A percentile compares a stretch with the other conserved stretches of the same genome.
Conservation (phyloP, 2,797 vertebrate species). For the Todus mexicanus region DNA sequence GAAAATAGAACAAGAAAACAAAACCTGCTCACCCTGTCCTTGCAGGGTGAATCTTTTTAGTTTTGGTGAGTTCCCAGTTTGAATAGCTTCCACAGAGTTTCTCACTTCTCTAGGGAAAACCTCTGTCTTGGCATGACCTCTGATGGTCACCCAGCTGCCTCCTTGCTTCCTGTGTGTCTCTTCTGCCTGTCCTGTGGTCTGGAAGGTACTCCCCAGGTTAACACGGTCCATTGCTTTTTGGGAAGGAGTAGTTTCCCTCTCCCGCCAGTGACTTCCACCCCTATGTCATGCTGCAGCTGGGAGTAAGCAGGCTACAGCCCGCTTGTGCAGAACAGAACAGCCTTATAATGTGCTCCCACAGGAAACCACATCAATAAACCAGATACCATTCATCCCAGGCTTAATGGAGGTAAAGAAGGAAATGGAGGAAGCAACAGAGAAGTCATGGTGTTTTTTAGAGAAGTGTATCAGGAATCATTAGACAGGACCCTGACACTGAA, state of each 20-base stretch:
- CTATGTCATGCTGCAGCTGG: fast-evolving
- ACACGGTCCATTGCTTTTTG: neutral
- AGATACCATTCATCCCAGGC: neutral
- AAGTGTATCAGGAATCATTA: neutral
- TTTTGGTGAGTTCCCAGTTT: neutral
- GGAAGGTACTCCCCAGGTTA: neutral
- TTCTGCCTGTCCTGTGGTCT: neutral
- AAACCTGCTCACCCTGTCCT: neutral
- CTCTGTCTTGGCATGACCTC: neutral
- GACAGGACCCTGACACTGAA: neutral
- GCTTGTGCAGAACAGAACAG: neutral
- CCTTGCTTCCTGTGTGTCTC: neutral
- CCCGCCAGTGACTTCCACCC: neutral
- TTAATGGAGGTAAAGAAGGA: neutral
- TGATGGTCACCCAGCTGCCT: neutral
- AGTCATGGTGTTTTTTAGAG: neutral
- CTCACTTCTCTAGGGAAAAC: neutral
- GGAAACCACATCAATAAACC: neutral
- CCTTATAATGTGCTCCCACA: neutral
- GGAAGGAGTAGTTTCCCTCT: neutral
- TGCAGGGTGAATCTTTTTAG: neutral
- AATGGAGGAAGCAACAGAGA: neutral
- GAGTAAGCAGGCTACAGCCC: neutral
- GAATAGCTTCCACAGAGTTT: neutral
- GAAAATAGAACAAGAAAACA: neutral